Conservation (phyloP, 2,797 vertebrate genomes). For the Sebastes diploproa region DNA sequence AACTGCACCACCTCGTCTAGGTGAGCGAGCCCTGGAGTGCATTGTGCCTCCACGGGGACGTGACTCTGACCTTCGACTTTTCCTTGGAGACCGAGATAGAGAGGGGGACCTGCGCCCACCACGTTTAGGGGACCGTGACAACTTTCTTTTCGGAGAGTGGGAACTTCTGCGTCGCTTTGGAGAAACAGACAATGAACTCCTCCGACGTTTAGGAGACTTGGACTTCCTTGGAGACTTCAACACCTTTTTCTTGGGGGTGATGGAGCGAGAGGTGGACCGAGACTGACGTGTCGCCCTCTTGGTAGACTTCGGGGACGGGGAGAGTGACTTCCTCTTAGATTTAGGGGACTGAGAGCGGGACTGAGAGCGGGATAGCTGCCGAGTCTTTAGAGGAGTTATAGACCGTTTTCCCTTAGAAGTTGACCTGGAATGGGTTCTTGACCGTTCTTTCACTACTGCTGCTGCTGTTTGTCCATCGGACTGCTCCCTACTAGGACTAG, state of each 20-base stretch:
- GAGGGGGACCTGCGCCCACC: constrained; percentile 67
- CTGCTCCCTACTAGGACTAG: constrained; percentile 75
- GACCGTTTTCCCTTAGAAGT: constrained; percentile 58
- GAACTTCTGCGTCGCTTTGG: constrained; percentile 65
- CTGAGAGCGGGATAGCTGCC: constrained; percentile 40
- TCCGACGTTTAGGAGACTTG: constrained; percentile 66
- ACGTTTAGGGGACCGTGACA: constrained; percentile 71
- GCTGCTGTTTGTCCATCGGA: constrained; percentile 38
- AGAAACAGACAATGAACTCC: constrained; percentile 61
- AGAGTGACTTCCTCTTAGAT: constrained; percentile 49
- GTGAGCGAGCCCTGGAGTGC: constrained; percentile 78
- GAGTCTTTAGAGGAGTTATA: constrained; percentile 36
- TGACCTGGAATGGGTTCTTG: constrained; percentile 78
- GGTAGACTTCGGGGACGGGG: constrained; percentile 47
- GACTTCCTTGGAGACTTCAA: constrained; percentile 67
- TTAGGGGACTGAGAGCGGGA: constrained; percentile 61
- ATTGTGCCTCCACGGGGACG: constrained; percentile 64
- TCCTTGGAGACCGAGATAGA: constrained; percentile 68
- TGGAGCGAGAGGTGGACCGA: constrained; percentile 71
- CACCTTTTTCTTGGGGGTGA: constrained; percentile 68
- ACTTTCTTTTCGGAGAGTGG: constrained; percentile 67
- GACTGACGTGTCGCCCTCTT: constrained; percentile 58
- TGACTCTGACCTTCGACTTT: constrained; percentile 68
- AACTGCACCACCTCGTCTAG: constrained; percentile 59
- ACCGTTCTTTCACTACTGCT: constrained; percentile 54